phyloP scores from a whole-genome alignment of 2,113 vertebrate genomes.

The Eptesicus fuscus region DNA sequence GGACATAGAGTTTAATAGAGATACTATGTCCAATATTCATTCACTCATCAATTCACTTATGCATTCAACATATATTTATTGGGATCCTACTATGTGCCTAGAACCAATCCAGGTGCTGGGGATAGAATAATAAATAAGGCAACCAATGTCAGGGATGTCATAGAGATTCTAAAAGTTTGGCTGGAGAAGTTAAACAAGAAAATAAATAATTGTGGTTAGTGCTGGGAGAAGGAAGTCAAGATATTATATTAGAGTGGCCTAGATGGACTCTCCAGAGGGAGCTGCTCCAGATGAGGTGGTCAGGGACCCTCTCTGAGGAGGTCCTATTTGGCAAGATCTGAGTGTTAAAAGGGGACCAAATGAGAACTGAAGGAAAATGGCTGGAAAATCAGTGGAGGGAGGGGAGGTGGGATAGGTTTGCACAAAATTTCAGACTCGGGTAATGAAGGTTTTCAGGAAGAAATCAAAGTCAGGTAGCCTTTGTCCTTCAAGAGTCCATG shows the following conservation, averaged over 20 bases:
- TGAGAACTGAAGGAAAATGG: neutral
- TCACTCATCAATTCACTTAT: neutral
- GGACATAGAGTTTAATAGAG: neutral
- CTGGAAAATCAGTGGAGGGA: neutral
- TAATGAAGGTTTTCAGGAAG: neutral
- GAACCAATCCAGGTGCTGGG: neutral
- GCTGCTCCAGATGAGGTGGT: rapidly evolving
- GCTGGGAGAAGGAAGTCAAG: neutral
- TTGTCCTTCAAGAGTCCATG: neutral
- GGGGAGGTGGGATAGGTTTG: neutral
- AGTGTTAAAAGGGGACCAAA: neutral
- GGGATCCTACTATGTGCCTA: neutral
- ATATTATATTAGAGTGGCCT: neutral
- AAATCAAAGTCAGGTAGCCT: neutral
- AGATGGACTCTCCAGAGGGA: neutral
- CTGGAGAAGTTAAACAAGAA: neutral
- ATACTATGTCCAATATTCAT: neutral
- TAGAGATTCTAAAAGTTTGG: neutral
- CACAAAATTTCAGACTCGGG: neutral
- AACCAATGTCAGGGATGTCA: neutral
- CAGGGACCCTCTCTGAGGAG: neutral
- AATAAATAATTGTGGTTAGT: neutral
- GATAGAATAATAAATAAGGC: neutral
- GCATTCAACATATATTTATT: neutral
- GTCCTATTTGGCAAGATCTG: neutral